Base-by-base conservation (phyloP, 2,797 vertebrate genomes). In the Loriculus beryllinus region DNA sequence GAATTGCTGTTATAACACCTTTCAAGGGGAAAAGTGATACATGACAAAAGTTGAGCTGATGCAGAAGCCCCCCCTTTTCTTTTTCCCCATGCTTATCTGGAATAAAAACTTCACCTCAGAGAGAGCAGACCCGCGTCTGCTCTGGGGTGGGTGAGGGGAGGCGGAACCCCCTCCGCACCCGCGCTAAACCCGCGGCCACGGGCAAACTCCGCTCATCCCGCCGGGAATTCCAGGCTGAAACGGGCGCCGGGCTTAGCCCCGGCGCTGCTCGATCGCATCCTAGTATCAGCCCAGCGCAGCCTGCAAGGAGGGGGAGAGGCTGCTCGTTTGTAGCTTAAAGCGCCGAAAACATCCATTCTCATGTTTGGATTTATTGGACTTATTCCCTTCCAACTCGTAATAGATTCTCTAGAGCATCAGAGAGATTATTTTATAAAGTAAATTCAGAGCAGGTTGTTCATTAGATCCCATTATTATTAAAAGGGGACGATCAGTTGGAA, bases 1-100 rank as follows among this genome's bases (percentile, higher is more conserved):
- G 97, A 98, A 97, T 97, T 97, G 92, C 92, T 82, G 92, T 85
- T 93, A 81, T 91, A 88, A 91, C 97, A 97, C 97, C 97, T 98
- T 97, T 97, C 97, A 96, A 92, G 95, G 92, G 94, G 94, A 93
- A 96, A 95, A 96, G 93, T 93, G 95, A 92, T 95, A 93, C 95
- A 87, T 83, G 94, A 91, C 94, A 86, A 95, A 97, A 96, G 93
- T 96, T 94, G 92, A 83, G 52, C 82, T 48, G 86, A 9, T 1
- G 17, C 4, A 16, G 64, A 60, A 75, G 5, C 25, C 31, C 54
- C 1, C 54, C 9, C 9, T 35, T 35, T 57, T 57, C 54, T 57
- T 57, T 35, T 11, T 16, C 22, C 54, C 54, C 22, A 35, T 16
- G 4, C 7, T 86, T 81, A 68, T 68, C 64, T 39, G 57, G 16